A percentile compares a stretch with the other conserved stretches of the same genome.
phyloP scores from a whole-genome alignment of 1,140 invertebrate species.

The Tetramorium simillimum region DNA sequence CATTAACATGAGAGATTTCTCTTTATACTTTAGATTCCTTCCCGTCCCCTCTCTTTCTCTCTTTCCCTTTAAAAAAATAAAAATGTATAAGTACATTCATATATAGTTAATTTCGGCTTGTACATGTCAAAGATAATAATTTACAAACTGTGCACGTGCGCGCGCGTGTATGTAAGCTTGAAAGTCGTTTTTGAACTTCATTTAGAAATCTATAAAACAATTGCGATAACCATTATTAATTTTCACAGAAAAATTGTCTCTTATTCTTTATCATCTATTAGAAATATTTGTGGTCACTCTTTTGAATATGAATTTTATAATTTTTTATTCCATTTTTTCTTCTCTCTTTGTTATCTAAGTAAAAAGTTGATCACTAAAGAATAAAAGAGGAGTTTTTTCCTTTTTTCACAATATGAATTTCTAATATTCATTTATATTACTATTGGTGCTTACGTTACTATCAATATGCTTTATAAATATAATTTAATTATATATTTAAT shows the following conservation, averaged over 20 bases:
- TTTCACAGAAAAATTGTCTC: not conserved
- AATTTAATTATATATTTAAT: not conserved
- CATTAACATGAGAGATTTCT: not conserved
- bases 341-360: not conserved
- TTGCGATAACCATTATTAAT: slow-evolving; percentile 10
- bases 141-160: not conserved
- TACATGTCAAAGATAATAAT: not conserved
- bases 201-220: not conserved
- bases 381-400: not conserved
- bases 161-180: not conserved
- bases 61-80: not conserved
- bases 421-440: not conserved
- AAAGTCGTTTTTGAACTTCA: not conserved
- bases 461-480: not conserved
- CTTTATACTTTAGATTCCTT: too few relatives aligned
- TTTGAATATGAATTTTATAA: not conserved
- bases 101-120: not conserved
- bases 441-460: not conserved
- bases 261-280: not conserved
- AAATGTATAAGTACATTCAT: not conserved
- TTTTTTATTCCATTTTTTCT: not conserved
- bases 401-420: not conserved
- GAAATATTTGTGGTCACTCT: not conserved
- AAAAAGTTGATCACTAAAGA: not conserved
- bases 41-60: not conserved